Evolutionary conservation across 2,797 vertebrate genomes (phyloP).

Genomic region (Ficedula albicollis): DNA sequence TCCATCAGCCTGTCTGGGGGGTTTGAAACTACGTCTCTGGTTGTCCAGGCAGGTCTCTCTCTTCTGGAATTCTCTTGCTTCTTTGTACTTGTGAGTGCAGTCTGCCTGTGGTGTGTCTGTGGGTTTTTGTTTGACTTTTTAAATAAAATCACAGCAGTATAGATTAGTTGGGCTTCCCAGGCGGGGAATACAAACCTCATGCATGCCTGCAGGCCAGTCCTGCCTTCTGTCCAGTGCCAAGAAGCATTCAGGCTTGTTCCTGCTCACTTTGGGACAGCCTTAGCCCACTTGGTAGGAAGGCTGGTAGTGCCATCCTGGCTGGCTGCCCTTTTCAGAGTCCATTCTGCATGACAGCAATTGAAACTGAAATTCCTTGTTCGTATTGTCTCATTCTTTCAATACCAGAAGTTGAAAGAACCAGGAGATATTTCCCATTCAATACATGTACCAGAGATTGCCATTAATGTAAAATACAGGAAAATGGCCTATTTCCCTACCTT

Average conservation of each 20-base stretch:
- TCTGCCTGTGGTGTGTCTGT: neutral
- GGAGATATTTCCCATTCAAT: neutral
- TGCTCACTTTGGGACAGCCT: neutral
- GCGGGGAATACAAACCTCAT: neutral
- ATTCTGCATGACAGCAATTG: neutral
- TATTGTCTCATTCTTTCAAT: neutral
- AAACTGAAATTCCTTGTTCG: neutral
- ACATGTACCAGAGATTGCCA: neutral
- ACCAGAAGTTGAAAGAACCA: neutral
- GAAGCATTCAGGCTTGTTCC: neutral
- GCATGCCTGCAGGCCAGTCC: neutral
- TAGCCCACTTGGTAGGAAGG: neutral
- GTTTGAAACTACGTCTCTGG: neutral
- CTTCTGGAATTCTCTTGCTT: neutral
- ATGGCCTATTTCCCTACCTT: neutral
- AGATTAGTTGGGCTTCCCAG: neutral
- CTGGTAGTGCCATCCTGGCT: neutral
- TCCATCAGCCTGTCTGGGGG: neutral
- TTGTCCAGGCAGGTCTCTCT: neutral
- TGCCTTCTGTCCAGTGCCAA: accelerated
- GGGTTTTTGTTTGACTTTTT: neutral
- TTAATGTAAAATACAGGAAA: neutral
- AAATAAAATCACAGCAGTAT: neutral
- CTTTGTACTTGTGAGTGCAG: neutral
- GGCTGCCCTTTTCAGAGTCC: neutral